phyloP scores from a whole-genome alignment of 2,797 vertebrate species.

The Pseudomugil tenellus region DNA sequence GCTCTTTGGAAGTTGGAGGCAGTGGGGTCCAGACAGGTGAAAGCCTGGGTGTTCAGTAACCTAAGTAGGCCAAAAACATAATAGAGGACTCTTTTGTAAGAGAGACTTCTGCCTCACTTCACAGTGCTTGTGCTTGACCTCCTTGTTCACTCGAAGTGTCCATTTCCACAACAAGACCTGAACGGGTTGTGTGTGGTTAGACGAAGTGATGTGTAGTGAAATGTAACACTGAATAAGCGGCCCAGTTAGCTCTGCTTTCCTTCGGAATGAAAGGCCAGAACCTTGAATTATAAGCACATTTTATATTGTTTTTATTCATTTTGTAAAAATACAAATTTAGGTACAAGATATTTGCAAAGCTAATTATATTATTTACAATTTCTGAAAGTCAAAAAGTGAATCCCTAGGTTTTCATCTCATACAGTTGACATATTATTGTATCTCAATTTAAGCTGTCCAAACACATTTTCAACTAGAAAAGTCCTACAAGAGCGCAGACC shows the following conservation, averaged over 20 bases:
- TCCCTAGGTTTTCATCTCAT: neutral
- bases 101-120: slow-evolving; percentile 65
- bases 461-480: slow-evolving; percentile 35
- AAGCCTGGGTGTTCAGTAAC: slow-evolving; percentile 65
- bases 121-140: slow-evolving; percentile 69
- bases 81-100: slow-evolving; percentile 35
- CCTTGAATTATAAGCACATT: neutral
- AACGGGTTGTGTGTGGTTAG: slow-evolving; percentile 66
- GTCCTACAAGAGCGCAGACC: no score
- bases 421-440: slow-evolving; percentile 47
- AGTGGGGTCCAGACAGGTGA: slow-evolving; percentile 69
- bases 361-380: neutral
- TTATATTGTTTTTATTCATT: neutral
- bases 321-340: neutral
- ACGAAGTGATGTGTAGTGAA: slow-evolving; percentile 60
- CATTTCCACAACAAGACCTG: slow-evolving; percentile 77
- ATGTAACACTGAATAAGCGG: slow-evolving; percentile 58
- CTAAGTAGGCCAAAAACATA: slow-evolving; percentile 67
- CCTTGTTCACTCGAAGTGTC: slow-evolving; percentile 65
- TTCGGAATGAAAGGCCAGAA: slow-evolving; percentile 40
- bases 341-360: neutral
- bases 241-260: slow-evolving; percentile 47
- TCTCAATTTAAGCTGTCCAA: slow-evolving; percentile 34
- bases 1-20: slow-evolving; percentile 54
- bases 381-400: neutral